Conservation (phyloP, 2,113 vertebrate species). For the Ailurus styani region DNA sequence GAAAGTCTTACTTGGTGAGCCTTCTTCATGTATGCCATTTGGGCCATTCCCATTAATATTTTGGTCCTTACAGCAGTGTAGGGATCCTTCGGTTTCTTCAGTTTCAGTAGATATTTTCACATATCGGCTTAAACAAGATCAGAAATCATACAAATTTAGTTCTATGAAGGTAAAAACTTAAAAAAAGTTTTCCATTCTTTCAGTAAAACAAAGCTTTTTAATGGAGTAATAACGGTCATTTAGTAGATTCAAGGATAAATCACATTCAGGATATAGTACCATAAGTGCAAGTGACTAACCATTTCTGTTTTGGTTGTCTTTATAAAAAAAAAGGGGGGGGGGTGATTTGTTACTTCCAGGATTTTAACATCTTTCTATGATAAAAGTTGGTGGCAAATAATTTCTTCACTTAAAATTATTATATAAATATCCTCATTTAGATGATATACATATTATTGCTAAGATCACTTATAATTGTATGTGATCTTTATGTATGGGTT, state of each 20-base stretch:
- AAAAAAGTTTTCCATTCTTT: background rate
- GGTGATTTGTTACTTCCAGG: background rate
- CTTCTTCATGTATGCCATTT: constrained; percentile 95
- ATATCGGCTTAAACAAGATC: constrained; percentile 81
- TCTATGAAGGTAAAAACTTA: background rate
- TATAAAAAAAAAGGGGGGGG: background rate
- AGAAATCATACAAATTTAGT: constrained; percentile 56
- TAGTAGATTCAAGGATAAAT: constrained; percentile 1
- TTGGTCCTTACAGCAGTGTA: constrained; percentile 89
- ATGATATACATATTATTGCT: background rate
- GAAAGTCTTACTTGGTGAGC: constrained; percentile 92
- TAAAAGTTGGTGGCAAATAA: background rate
- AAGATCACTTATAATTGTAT: background rate
- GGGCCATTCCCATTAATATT: constrained; percentile 93
- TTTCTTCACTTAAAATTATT: background rate
- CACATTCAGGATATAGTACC: background rate
- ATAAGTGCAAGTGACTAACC: background rate
- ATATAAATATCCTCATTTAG: background rate
- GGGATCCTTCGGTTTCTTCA: constrained; percentile 88
- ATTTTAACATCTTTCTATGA: background rate
- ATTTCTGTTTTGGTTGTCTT: background rate
- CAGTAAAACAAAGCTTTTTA: constrained; percentile 22
- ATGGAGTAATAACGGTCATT: background rate
- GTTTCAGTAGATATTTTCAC: constrained; percentile 85
- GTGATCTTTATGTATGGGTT: background rate